Evolutionary conservation across 1,140 invertebrate species (phyloP), one percentile per base, ranked within the genome.

Genomic region (Solenopsis fugax): DNA sequence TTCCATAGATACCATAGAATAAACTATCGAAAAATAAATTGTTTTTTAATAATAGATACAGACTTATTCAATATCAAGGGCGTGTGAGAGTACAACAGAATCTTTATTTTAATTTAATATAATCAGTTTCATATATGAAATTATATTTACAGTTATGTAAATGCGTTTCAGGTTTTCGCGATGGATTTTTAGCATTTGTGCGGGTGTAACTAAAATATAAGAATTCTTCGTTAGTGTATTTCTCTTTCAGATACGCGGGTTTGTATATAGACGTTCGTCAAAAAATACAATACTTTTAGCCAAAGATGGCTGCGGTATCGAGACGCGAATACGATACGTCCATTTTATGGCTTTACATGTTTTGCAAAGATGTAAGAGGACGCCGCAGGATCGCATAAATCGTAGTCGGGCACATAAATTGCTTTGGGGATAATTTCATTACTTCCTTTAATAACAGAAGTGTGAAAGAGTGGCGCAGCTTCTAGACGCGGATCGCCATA

Each of bases 221-320:
- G 24, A 9, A 18, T 2, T 60, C 12, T 18, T 5, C 41, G 41
- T 41, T 21, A 13, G 29, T 54, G n/a, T 80, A 52, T 72, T 60
- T 60, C 9, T n/a, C 54, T 75, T 62, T 75, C 3, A 54, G 9
- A 48, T 50, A 41, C 45, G n/a, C 41, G 41, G n/a, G 41, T 73
- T 81, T 84, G 18, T 54, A 21, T 67, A 58, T 34, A 62, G 37
- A 69, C n/a, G 9, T 50, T 18, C 29, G 45, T 75, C 37, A 62
- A 84, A 84, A 75, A 69, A 69, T 69, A 69, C 45, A 69, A 56
- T 62, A 41, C 67, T 73, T 60, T 84, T 73, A 37, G 41, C 45
- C 52, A 29, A 82, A 82, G 67, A 58, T 34, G n/a, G 2, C 13
- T 18, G 34, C 1, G 18, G 12, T 29, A 58, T 18, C 48, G 77